These are phyloP conservation scores for Clivina fossor DNA, from an alignment of 2,888 invertebrate species.

Conservation along the genomic window DNA sequence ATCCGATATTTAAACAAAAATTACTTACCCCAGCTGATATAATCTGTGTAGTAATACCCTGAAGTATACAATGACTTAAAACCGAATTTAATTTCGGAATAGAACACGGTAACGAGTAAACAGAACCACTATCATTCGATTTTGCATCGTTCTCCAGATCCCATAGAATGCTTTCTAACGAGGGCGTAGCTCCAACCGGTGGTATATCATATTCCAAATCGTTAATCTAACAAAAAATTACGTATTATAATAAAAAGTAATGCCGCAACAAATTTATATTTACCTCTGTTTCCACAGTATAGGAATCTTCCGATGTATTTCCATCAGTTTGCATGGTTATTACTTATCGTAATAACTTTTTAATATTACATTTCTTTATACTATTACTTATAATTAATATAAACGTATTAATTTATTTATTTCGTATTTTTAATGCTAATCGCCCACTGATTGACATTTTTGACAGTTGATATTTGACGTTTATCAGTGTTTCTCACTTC, in stretches of 20 bases:
- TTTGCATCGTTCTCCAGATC: constrained; percentile 70
- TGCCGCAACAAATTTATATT: constrained; percentile 2
- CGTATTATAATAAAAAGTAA: no score
- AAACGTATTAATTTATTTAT: no score
- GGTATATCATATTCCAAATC: constrained; percentile 81
- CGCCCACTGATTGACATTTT: no score
- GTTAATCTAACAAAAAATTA: constrained; percentile 69
- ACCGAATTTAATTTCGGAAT: constrained; percentile 62
- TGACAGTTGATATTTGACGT: no score
- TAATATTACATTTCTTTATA: constrained; percentile 23
- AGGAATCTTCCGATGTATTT: constrained; percentile 30
- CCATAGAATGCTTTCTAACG: constrained; percentile 79
- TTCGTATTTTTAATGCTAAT: no score
- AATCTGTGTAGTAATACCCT: constrained; percentile 87
- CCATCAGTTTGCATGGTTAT: constrained; percentile 25
- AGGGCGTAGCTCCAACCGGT: constrained; percentile 71
- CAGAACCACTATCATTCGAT: constrained; percentile 57
- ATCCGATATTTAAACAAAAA: constrained; percentile 8
- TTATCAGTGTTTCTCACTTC: no score
- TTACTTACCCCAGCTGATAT: constrained; percentile 78
- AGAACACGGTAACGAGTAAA: constrained; percentile 57
- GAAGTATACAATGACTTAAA: constrained; percentile 76
- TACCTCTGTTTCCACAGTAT: constrained; percentile 26
- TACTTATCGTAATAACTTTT: constrained; percentile 3
- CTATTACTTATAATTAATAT: no score